Evolutionary conservation across 1,140 invertebrate genomes (phyloP).

Genomic region (Adelges cooleyi): DNA sequence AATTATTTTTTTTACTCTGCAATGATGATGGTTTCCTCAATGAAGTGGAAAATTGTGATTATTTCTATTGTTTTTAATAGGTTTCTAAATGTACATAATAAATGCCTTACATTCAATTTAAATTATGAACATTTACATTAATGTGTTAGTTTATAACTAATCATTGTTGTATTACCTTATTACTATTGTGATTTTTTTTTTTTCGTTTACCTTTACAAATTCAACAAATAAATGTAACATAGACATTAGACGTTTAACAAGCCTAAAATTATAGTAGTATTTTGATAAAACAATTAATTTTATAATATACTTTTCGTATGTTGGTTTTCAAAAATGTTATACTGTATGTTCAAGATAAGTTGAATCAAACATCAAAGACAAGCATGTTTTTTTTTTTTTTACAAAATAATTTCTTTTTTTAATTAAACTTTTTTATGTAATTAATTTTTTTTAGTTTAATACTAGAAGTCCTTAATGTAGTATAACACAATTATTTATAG

Average conservation of each 20-base stretch:
- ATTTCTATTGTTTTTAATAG: slow-evolving; percentile 18
- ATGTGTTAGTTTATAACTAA: too few relatives aligned
- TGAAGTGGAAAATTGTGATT: slow-evolving; percentile 15
- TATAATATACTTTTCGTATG: background rate
- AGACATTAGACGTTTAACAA: background rate
- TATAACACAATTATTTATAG: too few relatives aligned
- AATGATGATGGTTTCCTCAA: slow-evolving; percentile 11
- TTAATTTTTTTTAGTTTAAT: too few relatives aligned
- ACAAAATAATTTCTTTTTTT: too few relatives aligned
- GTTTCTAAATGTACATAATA: slow-evolving; percentile 10
- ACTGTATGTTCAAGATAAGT: too few relatives aligned
- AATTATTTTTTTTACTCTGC: slow-evolving; percentile 12
- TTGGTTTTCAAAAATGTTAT: too few relatives aligned
- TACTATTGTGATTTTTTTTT: slow-evolving; percentile 16
- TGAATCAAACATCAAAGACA: too few relatives aligned
- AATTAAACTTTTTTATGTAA: too few relatives aligned
- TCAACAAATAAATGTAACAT: background rate
- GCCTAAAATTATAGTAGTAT: background rate
- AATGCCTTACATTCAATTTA: slow-evolving; percentile 4
- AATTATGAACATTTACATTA: background rate
- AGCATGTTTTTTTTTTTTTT: too few relatives aligned
- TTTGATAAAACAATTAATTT: background rate
- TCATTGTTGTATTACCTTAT: background rate
- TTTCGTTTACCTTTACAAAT: background rate
- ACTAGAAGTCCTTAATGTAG: too few relatives aligned